Percentiles rank a stretch among this genome's conserved stretches.
These are phyloP conservation scores for Triops cancriformis DNA, from an alignment of 1,140 invertebrate species.

Conservation along the genomic window DNA sequence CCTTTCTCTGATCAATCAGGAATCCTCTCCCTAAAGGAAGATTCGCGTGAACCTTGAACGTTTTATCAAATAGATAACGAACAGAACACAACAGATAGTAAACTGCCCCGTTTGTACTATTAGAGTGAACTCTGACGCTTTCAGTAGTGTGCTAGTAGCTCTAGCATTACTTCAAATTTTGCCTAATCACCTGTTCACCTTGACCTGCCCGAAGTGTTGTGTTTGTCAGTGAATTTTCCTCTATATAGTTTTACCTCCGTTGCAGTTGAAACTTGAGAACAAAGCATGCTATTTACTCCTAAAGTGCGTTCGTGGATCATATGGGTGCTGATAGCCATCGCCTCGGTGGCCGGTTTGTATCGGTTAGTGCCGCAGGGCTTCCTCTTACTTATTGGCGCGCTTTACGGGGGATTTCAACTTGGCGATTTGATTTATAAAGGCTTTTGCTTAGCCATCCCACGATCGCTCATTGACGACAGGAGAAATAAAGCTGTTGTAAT, in stretches of 20 bases:
- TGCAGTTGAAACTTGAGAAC: neutral
- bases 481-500: slow-evolving; percentile 31
- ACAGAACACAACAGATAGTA: neutral
- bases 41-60: neutral
- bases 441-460: slow-evolving; percentile 25
- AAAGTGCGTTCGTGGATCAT: neutral
- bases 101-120: neutral
- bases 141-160: too few relatives aligned
- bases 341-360: neutral
- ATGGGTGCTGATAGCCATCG: neutral
- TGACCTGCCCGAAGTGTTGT: too few relatives aligned
- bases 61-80: neutral
- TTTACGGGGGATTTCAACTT: slow-evolving; percentile 20
- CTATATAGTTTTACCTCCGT: neutral
- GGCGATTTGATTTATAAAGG: slow-evolving; percentile 27
- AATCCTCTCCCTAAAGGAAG: slow-evolving; percentile 30
- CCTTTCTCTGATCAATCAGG: slow-evolving; percentile 27
- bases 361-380: neutral
- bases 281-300: neutral
- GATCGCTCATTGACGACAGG: slow-evolving; percentile 25
- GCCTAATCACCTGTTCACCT: too few relatives aligned
- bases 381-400: neutral
- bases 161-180: too few relatives aligned
- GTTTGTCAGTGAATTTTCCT: neutral
- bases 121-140: neutral